Evolutionary conservation across 2,888 invertebrate genomes (phyloP).

Genomic region (Lysandra coridon): DNA sequence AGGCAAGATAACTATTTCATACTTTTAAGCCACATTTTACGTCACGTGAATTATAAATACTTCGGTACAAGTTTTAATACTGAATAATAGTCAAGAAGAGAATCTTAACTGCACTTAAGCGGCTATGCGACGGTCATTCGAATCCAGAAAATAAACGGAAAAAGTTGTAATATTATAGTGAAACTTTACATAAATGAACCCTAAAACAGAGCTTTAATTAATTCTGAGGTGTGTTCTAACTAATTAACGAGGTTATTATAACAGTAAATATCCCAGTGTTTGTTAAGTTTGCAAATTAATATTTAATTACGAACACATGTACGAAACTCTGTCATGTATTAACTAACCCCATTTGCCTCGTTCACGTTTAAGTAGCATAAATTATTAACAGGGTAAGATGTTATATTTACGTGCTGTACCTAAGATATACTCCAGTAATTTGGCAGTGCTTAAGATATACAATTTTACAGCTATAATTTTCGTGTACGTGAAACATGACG

Average conservation of each 20-base stretch:
- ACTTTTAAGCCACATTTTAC: background rate
- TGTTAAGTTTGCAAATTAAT: slow-evolving; percentile 17
- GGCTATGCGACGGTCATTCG: background rate
- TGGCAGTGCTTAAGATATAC: background rate
- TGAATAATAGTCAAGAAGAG: slow-evolving; percentile 5
- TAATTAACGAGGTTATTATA: background rate
- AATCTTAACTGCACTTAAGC: slow-evolving; percentile 21
- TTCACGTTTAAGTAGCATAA: slow-evolving; percentile 14
- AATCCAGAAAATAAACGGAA: background rate
- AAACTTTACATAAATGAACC: background rate
- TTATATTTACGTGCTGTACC: background rate
- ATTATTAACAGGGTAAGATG: slow-evolving; percentile 17
- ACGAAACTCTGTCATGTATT: slow-evolving; percentile 18
- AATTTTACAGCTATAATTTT: background rate
- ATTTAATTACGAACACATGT: slow-evolving; percentile 18
- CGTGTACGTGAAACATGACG: background rate
- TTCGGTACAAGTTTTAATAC: background rate
- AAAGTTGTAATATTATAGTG: background rate
- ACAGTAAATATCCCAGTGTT: slow-evolving; percentile 7
- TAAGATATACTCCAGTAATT: slow-evolving; percentile 10
- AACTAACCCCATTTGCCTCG: slow-evolving; percentile 21
- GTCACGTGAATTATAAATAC: background rate
- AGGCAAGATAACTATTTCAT: too few relatives aligned
- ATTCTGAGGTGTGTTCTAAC: slow-evolving; percentile 12
- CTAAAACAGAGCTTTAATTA: background rate